These are phyloP conservation scores for Dryomyza anilis DNA, from an alignment of 2,888 invertebrate genomes.

Conservation along the genomic window DNA sequence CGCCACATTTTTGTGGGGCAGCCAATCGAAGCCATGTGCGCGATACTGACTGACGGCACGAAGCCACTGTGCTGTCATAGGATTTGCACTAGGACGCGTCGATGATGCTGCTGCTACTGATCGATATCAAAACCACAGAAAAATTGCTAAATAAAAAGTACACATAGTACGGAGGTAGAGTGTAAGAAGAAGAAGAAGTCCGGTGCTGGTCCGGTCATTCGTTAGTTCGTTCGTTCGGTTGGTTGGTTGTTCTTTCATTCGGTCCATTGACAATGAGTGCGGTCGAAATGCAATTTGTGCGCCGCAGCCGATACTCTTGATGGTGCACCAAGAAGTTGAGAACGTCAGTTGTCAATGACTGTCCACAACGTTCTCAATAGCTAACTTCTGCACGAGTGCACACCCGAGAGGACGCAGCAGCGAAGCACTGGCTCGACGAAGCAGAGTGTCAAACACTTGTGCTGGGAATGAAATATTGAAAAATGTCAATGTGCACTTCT, in stretches of 20 bases:
- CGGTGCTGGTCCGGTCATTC: not conserved
- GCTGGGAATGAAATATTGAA: no score
- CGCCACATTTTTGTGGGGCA: not conserved
- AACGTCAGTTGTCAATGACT: slow-evolving; percentile 16
- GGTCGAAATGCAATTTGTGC: slow-evolving; percentile 1
- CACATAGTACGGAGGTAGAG: not conserved
- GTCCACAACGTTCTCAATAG: not conserved
- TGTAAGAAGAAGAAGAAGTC: not conserved
- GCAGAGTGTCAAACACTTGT: no score
- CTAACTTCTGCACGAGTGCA: slow-evolving; percentile 8
- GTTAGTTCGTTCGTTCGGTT: not conserved
- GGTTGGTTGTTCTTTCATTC: not conserved
- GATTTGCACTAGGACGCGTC: no score
- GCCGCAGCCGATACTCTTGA: not conserved
- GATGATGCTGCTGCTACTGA: slow-evolving; percentile 1
- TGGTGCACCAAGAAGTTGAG: not conserved
- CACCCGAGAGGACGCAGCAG: not conserved
- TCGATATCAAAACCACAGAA: slow-evolving; percentile 16
- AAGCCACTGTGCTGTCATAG: not conserved
- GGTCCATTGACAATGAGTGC: not conserved
- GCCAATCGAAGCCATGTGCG: not conserved
- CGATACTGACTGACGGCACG: not conserved
- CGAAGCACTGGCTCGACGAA: not conserved
- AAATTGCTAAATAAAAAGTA: not conserved
- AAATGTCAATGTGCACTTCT: no score